Evolutionary conservation across 2,797 vertebrate species (phyloP), one percentile per base, ranked within the genome.

Genomic region (Varecia variegata): DNA sequence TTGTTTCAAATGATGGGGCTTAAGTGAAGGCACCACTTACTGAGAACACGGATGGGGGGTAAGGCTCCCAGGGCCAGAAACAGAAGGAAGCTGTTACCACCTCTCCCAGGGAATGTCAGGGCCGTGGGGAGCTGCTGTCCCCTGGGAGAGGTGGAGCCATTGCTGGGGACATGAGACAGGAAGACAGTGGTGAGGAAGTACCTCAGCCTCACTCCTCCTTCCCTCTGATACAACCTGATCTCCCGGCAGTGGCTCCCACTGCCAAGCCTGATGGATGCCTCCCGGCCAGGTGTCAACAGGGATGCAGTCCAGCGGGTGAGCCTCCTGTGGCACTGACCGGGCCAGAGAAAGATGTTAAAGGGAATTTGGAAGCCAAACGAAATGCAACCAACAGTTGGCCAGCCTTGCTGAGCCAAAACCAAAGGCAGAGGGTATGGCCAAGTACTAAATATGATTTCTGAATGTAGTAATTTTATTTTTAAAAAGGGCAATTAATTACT

Each of bases 251-350:
- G 85, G 27, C 8, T 40, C 38, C 38, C 45, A 50, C 50, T 30
- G 30, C 14, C 71, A 25, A 30, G 20, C 20, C 47, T 35, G n/a
- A 0, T 0, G 8, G 40, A 74, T 0, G 4, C 65, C 35, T 52
- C 10, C 38, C 8, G 15, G 43, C n/a, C 52, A 81, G 5, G 21
- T 14, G 11, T 3, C 0, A 18, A 27, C 10, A 7, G 50, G 38
- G 45, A 32, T 4, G 30, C 15, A 35, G 73, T 45, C 27, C 58
- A 14, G 47, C 67, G 8, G 7, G 32, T 43, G n/a, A 50, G 18
- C 20, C n/a, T 58, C 23, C 30, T 3, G 60, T 11, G 52, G 18
- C 35, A 45, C 60, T 5, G 23, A 45, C 67, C 1, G 4, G 20
- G 40, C 52, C 12, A 23, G 40, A n/a, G 25, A 56, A 62, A 32